Evolutionary conservation across 1,140 invertebrate species (phyloP), one percentile per base, ranked within the genome.

Genomic region (Globodera ellingtonae): DNA sequence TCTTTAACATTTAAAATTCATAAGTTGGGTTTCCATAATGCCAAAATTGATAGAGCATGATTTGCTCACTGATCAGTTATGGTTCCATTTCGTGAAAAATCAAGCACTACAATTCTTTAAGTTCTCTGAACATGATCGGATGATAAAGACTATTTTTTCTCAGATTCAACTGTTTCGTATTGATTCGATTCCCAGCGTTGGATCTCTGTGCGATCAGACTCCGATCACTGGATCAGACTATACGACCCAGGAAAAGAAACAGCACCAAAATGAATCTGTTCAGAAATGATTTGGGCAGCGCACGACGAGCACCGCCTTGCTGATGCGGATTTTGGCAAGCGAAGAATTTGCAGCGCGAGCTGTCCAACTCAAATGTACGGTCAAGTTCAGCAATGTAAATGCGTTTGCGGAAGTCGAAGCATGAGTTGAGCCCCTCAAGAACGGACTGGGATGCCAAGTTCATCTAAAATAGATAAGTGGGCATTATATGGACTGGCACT

Each of bases 361-460:
- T 15, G n/a, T 87, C 78, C 56, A 98, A 92, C 77, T 92, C 90
- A 89, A 99, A 99, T 0, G 93, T 94, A 89, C 93, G 93, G 62
- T 93, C 94, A 0, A 99, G 90, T 91, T 99, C 98, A 2, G 97
- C 95, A 76, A 99, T 94, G 88, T 93, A 99, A 18, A 99, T 92
- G 91, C 98, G 95, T 4, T 95, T 95, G 86, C 97, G 91, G 89
- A 99, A 98, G 92, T 99, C 98, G 18, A 99, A 92, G 89, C 97
- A 98, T 3, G 97, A 97, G 90, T 99, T 99, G 4, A 99, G 91
- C 50, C 97, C 97, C 92, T 99, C 98, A 0, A 99, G 90, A 6
- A 99, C 97, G 0, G 96, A 95, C 90, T 99, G 98, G 0, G 96
- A 97, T 0, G 98, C 97, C 79, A 99, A 91, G 92, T 99, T 99